Percentiles rank a stretch among this genome's conserved stretches.
phyloP scores from a whole-genome alignment of 2,113 vertebrate genomes.

The Vidua macroura region DNA sequence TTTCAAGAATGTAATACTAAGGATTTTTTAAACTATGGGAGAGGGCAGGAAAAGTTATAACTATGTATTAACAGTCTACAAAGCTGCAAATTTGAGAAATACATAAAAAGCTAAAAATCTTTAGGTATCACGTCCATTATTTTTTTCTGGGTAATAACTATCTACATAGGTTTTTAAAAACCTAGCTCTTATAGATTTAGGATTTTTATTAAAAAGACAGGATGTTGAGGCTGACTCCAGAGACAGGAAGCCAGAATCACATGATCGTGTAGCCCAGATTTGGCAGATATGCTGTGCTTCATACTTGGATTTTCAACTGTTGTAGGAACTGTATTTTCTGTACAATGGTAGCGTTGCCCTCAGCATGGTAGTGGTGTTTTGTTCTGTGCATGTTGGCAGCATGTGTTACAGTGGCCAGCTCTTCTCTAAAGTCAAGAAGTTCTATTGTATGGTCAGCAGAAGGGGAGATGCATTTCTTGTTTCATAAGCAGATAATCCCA shows the following conservation, averaged over 20 bases:
- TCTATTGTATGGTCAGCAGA: background rate
- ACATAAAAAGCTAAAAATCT: background rate
- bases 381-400: background rate
- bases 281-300: background rate
- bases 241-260: background rate
- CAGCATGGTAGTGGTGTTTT: background rate
- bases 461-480: background rate
- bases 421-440: background rate
- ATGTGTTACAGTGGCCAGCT: background rate
- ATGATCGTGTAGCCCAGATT: background rate
- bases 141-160: background rate
- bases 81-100: background rate
- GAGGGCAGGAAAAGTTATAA: background rate
- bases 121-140: too few species aligned
- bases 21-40: background rate
- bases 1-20: background rate
- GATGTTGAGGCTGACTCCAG: background rate
- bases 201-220: background rate
- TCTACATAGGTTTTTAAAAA: background rate
- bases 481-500: background rate
- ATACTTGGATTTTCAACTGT: rapidly evolving
- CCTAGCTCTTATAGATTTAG: background rate
- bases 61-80: background rate
- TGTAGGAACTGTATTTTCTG: background rate
- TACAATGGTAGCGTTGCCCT: background rate